Percentiles rank a stretch among this genome's conserved stretches.
phyloP scores from a whole-genome alignment of 1,140 invertebrate genomes.

The Cheumatopsyche charites region DNA sequence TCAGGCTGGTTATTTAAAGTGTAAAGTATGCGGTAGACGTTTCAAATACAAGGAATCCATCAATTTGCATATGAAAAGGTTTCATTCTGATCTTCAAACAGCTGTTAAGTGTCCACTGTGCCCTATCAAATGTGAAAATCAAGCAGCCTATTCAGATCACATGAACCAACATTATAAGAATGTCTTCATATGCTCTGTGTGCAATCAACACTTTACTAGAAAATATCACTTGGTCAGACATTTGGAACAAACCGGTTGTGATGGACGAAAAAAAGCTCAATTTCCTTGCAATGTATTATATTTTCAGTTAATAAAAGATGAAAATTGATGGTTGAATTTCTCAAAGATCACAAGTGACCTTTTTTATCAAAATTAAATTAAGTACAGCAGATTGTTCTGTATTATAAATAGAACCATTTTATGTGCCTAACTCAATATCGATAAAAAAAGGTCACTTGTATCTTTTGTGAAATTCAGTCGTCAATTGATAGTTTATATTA shows the following conservation, averaged over 20 bases:
- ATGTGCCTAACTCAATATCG: too few species aligned
- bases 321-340: too few species aligned
- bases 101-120: conserved; percentile 34
- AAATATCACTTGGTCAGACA: conserved; percentile 80
- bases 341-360: too few species aligned
- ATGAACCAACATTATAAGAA: not conserved
- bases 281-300: conserved; percentile 66
- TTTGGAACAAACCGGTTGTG: conserved; percentile 74
- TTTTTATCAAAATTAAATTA: too few species aligned
- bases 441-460: too few species aligned
- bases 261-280: conserved; percentile 63
- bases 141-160: conserved; percentile 27
- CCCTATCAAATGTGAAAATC: conserved; percentile 27
- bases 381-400: too few species aligned
- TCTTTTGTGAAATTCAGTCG: too few species aligned
- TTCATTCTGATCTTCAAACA: conserved; percentile 19
- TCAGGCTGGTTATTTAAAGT: conserved; percentile 60
- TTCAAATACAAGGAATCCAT: conserved; percentile 37
- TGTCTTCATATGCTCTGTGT: conserved; percentile 54
- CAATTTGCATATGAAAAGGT: conserved; percentile 28
- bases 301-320: conserved; percentile 27
- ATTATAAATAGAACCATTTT: too few species aligned
- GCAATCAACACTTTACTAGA: conserved; percentile 72
- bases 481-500: too few species aligned
- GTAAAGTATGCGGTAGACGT: conserved; percentile 46